Evolutionary conservation across 2,113 vertebrate species (phyloP).

Genomic region (Drymodes brunneopygia): DNA sequence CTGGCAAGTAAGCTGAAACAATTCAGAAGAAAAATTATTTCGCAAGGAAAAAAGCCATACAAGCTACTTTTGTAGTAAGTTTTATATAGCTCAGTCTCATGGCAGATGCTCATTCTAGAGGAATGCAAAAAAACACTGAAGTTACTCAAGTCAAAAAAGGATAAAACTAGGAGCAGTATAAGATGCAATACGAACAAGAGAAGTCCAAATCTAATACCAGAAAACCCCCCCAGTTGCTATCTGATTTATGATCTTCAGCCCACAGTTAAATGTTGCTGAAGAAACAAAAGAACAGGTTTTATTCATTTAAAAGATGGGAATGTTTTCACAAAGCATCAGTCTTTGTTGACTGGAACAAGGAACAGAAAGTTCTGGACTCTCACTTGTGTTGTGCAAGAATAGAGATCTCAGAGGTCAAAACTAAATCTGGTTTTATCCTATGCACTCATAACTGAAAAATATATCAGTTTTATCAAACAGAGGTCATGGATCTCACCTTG

Average conservation of each 20-base stretch:
- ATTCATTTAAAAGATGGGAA: not conserved
- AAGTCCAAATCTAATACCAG: not conserved
- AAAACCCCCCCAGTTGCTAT: not conserved
- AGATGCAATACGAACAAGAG: not conserved
- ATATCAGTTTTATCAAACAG: not conserved
- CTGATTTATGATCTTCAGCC: not conserved
- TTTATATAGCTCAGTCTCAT: not conserved
- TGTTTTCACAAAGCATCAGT: not conserved
- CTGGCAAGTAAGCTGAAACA: not conserved
- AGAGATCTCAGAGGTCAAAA: not conserved
- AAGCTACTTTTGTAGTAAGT: not conserved
- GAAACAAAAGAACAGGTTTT: not conserved
- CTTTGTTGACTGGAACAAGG: not conserved
- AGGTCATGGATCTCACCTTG: conserved; percentile 69
- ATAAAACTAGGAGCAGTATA: not conserved
- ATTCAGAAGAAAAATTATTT: not conserved
- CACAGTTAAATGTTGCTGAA: not conserved
- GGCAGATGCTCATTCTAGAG: not conserved
- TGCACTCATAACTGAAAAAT: not conserved
- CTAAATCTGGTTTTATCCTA: not conserved
- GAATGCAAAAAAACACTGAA: not conserved
- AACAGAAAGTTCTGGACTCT: not conserved
- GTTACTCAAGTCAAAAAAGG: not conserved
- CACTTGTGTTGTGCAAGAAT: not conserved
- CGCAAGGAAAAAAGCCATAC: not conserved